Percentiles rank a stretch among this genome's conserved stretches.
Evolutionary conservation across 2,113 vertebrate species (phyloP).

Genomic region (Pseudorhombus dupliciocellatus): DNA sequence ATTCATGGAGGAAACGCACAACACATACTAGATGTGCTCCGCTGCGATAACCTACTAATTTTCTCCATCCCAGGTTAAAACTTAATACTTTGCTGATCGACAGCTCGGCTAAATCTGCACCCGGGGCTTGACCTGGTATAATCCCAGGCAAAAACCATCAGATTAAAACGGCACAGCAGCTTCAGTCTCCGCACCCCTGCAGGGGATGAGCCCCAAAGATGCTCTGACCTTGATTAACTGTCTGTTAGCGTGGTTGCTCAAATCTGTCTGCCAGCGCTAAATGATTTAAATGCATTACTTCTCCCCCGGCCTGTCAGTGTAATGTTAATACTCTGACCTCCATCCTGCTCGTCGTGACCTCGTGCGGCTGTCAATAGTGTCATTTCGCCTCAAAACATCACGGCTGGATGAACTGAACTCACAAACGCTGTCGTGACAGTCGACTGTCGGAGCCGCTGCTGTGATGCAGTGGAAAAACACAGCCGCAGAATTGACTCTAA

Average conservation of each 20-base stretch:
- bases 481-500: too few relatives aligned
- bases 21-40: slow-evolving; percentile 2
- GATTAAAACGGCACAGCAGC: slow-evolving; percentile 64
- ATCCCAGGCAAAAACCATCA: slow-evolving; percentile 70
- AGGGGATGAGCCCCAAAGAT: slow-evolving; percentile 64
- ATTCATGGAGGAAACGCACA: background rate
- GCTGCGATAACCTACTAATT: slow-evolving; percentile 50
- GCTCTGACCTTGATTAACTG: slow-evolving; percentile 78
- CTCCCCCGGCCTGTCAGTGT: slow-evolving; percentile 30
- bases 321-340: slow-evolving; percentile 24
- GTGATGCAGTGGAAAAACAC: too few relatives aligned
- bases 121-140: slow-evolving; percentile 67
- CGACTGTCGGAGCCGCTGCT: background rate
- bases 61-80: slow-evolving; percentile 53
- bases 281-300: slow-evolving; percentile 64
- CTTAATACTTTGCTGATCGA: slow-evolving; percentile 63
- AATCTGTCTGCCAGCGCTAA: slow-evolving; percentile 61
- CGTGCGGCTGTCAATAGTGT: slow-evolving; percentile 46
- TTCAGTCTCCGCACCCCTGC: slow-evolving; percentile 54
- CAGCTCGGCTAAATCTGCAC: slow-evolving; percentile 59
- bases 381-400: slow-evolving; percentile 51
- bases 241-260: slow-evolving; percentile 64
- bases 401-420: slow-evolving; percentile 16
- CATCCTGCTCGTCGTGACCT: slow-evolving; percentile 31
- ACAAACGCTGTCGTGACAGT: background rate